phyloP scores from a whole-genome alignment of 2,113 vertebrate genomes.

The Larimichthys crocea region DNA sequence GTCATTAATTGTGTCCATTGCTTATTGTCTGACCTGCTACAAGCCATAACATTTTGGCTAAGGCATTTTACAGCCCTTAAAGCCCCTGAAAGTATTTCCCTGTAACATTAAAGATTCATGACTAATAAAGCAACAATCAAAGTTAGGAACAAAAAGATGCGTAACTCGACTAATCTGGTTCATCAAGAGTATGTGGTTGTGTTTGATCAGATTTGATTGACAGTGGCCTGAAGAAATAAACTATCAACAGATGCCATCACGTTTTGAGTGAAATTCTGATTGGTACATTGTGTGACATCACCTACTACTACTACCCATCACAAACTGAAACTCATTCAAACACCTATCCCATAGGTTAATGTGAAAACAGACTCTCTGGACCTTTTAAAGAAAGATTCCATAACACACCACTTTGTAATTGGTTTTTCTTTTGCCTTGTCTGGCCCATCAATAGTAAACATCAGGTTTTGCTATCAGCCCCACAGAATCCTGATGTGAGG shows the following conservation, averaged over 20 bases:
- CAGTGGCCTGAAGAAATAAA: neutral
- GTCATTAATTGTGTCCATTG: conserved; percentile 22
- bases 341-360: neutral
- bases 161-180: neutral
- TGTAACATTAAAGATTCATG: conserved; percentile 18
- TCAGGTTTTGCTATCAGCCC: conserved; percentile 1
- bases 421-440: neutral
- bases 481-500: conserved; percentile 15
- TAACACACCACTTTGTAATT: neutral
- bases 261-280: neutral
- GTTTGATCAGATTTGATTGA: conserved; percentile 4
- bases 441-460: neutral
- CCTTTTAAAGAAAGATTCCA: neutral
- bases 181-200: neutral
- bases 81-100: conserved; percentile 23
- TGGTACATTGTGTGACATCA: neutral
- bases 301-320: neutral
- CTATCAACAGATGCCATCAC: neutral
- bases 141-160: neutral
- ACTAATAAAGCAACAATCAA: conserved; percentile 26
- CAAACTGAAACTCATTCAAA: neutral
- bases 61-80: conserved; percentile 7
- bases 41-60: neutral
- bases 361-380: neutral
- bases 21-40: neutral